phyloP scores from a whole-genome alignment of 1,140 invertebrate species.

The Carposina sasakii region DNA sequence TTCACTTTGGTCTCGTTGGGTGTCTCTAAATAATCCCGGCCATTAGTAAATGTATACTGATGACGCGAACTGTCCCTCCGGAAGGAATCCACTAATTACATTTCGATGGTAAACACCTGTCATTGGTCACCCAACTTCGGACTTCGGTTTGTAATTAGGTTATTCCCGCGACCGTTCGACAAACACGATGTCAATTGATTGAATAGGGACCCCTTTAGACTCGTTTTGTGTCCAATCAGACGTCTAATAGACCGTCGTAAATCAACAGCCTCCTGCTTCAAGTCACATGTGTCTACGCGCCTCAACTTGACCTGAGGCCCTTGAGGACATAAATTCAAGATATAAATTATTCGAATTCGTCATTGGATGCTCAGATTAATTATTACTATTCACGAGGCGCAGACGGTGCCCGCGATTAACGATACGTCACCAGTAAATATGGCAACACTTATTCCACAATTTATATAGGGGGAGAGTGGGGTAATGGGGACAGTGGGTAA shows the following conservation, averaged over 20 bases:
- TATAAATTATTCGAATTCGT: slow-evolving; percentile 68
- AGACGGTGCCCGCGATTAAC: slow-evolving; percentile 60
- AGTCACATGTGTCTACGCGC: slow-evolving; percentile 30
- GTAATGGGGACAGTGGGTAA: slow-evolving; percentile 57
- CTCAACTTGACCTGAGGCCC: slow-evolving; percentile 37
- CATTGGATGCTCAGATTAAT: slow-evolving; percentile 57
- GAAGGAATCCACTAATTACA: slow-evolving; percentile 35
- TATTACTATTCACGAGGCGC: slow-evolving; percentile 55
- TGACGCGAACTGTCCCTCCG: too few relatives aligned
- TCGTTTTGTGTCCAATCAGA: too few relatives aligned
- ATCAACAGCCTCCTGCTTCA: too few relatives aligned
- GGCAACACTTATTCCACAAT: slow-evolving; percentile 67
- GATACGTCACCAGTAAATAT: slow-evolving; percentile 69
- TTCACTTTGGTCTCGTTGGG: slow-evolving; percentile 35
- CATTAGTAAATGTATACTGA: slow-evolving; percentile 39
- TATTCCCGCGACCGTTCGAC: slow-evolving; percentile 42
- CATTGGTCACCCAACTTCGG: slow-evolving; percentile 35
- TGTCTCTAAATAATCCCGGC: slow-evolving; percentile 34
- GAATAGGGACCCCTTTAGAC: slow-evolving; percentile 42
- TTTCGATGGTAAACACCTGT: slow-evolving; percentile 45
- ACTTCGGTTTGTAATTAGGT: slow-evolving; percentile 37
- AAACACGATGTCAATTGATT: slow-evolving; percentile 34
- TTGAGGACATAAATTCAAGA: slow-evolving; percentile 50
- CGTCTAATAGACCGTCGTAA: too few relatives aligned
- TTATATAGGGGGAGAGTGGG: slow-evolving; percentile 59